Evolutionary conservation across 2,797 vertebrate species (phyloP).

Genomic region (Anisognathus igniventris): DNA sequence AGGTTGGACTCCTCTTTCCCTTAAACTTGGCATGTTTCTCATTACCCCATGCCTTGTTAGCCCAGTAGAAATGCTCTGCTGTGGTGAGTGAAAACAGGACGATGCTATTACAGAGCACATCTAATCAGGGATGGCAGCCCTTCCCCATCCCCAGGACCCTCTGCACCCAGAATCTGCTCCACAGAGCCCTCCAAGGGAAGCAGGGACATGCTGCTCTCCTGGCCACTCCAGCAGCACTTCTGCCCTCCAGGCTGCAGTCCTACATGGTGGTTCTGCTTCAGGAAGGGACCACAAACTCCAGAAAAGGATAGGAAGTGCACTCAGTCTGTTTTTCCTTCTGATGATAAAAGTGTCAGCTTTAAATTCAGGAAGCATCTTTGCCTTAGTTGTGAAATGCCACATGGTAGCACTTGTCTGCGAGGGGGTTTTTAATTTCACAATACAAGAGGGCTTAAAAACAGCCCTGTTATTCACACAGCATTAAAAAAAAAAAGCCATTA

Average conservation of each 20-base stretch:
- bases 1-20: slow-evolving; percentile 83
- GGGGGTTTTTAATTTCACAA: not conserved
- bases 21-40: slow-evolving; percentile 79
- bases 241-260: not conserved
- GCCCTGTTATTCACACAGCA: not conserved
- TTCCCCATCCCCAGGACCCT: slow-evolving; percentile 14
- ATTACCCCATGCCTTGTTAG: slow-evolving; percentile 81
- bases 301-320: not conserved
- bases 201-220: not conserved
- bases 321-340: not conserved
- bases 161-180: not conserved
- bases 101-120: slow-evolving; percentile 71
- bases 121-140: slow-evolving; percentile 67
- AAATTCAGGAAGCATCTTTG: not conserved
- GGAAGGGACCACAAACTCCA: not conserved
- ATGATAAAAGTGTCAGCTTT: not conserved
- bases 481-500: not conserved
- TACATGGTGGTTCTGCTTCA: not conserved
- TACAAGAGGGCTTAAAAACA: not conserved
- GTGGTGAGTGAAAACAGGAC: slow-evolving; percentile 77
- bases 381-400: not conserved
- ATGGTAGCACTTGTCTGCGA: not conserved
- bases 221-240: not conserved
- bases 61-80: slow-evolving; percentile 71
- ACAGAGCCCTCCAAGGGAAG: slow-evolving; percentile 17